A percentile compares a stretch with the other conserved stretches of the same genome.
Evolutionary conservation across 1,140 invertebrate species (phyloP).

Genomic region (Psix sp.): DNA sequence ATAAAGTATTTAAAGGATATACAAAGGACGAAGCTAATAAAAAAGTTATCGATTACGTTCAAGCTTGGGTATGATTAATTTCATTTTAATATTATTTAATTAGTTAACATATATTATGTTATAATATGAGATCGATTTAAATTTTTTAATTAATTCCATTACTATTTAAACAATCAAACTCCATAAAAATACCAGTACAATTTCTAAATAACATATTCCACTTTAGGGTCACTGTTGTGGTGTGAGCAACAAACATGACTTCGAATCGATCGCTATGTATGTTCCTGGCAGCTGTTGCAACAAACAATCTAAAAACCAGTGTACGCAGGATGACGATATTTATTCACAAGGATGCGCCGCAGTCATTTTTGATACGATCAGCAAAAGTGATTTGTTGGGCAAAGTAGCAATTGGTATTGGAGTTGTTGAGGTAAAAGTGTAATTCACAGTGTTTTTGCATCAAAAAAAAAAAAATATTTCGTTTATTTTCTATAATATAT

Average conservation of each 20-base stretch:
- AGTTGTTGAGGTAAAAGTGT: not conserved
- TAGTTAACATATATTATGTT: no score
- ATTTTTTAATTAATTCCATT: no score
- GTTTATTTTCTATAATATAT: not conserved
- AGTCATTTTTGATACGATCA: slow-evolving; percentile 74
- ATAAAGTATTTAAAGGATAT: slow-evolving; percentile 3
- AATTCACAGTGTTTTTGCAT: no score
- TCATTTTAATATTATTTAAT: no score
- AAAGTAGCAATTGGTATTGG: not conserved
- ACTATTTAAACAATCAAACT: no score
- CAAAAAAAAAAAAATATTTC: not conserved
- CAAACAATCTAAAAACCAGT: not conserved
- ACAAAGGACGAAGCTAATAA: not conserved
- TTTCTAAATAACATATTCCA: slow-evolving; percentile 1
- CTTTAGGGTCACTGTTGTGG: slow-evolving; percentile 82
- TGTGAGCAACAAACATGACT: slow-evolving; percentile 55
- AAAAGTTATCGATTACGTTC: not conserved
- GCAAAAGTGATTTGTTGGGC: not conserved
- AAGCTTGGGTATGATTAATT: slow-evolving; percentile 14
- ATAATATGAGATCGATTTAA: no score
- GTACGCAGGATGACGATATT: not conserved
- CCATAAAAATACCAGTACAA: no score
- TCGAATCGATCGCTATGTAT: slow-evolving; percentile 28
- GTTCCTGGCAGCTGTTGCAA: slow-evolving; percentile 16
- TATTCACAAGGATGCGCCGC: slow-evolving; percentile 1